Percentiles rank a stretch among this genome's conserved stretches.
phyloP scores from a whole-genome alignment of 2,888 invertebrate species.

The Aricia artaxerxes region DNA sequence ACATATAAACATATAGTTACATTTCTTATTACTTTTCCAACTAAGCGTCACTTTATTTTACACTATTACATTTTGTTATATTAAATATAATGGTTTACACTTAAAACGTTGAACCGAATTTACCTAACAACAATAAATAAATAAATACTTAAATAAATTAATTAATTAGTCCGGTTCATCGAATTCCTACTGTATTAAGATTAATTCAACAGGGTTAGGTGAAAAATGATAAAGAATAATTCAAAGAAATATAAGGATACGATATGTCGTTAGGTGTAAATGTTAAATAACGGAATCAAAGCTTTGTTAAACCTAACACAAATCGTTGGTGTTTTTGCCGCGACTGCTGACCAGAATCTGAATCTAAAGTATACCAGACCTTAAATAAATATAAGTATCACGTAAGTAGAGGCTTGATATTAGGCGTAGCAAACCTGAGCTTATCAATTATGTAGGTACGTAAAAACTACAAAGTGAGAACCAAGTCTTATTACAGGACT shows the following conservation, averaged over 20 bases:
- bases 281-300: slow-evolving; percentile 1
- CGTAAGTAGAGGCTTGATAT: background rate
- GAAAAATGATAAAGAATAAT: background rate
- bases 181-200: too few species aligned
- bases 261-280: background rate
- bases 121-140: too few species aligned
- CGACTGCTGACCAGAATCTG: background rate
- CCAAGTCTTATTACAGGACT: too few species aligned
- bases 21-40: too few species aligned
- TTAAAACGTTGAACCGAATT: too few species aligned
- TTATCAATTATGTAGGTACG: background rate
- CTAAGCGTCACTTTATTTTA: too few species aligned
- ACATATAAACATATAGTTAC: too few species aligned
- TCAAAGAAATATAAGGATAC: background rate
- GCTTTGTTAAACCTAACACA: slow-evolving; percentile 23
- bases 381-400: background rate
- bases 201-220: background rate
- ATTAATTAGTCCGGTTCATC: too few species aligned
- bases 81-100: too few species aligned
- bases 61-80: too few species aligned
- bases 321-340: slow-evolving; percentile 12
- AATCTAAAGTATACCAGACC: background rate
- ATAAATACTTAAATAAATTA: too few species aligned
- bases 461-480: background rate
- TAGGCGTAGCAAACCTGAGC: background rate